Base-by-base conservation (phyloP, 1,140 invertebrate species). In the Drosophila kepulauana region DNA sequence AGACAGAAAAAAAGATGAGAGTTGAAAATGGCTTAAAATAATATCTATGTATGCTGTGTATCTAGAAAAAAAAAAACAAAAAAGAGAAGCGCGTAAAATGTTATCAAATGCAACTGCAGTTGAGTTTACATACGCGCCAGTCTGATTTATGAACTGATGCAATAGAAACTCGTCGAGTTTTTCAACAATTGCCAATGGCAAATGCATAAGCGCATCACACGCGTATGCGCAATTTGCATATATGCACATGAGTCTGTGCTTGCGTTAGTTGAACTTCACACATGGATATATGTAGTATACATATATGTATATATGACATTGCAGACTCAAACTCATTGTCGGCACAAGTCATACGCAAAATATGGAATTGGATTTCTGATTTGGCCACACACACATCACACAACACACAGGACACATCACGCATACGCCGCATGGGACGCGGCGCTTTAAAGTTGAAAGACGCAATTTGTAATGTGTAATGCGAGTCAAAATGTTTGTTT, bases 121-220 rank as follows among this genome's bases (percentile, higher is more conserved):
- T 64, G 38, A 49, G 49, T 69, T 71, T 61, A 20, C 30, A 49
- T 38, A 35, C 49, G 33, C 20, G 20, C 20, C 43, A 38, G 38
- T 63, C 41, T 78, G 70, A 78, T 84, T 89, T 84, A 81, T 75
- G 70, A 78, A 81, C 73, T 81, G 51, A 52, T 16, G 33, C 49
- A 74, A 43, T 57, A 30, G 28, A 58, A 59, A 38, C 45, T 45
- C 38, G 6, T 8, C 33, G 13, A 45, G 52, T 56, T 48, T 65
- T 30, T 16, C 43, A 10, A 8, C 56, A 33, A 64, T 64, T 76
- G 52, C 58, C 54, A 64, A 52, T 45, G 51, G n/a, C 54, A 73
- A 73, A 52, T 52, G 54, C 52, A 65, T 20, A 35, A 64, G 35
- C 45, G 62, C 20, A 16, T 16, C 30, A 68, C 30, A 72, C 56